Conservation (phyloP, 2,888 invertebrate species). For the Athetis lepigone region DNA sequence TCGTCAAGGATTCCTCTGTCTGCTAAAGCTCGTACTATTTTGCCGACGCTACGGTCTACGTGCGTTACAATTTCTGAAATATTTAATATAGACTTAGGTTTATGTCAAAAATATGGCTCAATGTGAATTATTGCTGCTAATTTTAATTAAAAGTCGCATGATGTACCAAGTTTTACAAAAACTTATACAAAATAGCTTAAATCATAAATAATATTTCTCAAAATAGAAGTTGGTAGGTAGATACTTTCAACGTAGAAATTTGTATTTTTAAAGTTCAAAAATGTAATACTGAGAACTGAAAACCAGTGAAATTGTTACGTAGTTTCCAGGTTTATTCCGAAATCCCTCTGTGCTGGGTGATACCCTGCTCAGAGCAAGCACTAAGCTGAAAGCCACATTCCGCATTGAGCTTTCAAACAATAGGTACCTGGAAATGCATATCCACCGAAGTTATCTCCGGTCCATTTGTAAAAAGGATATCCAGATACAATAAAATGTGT, state of each 20-base stretch:
- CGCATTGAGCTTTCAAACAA: slow-evolving; percentile 13
- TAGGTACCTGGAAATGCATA: slow-evolving; percentile 1
- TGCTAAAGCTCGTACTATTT: slow-evolving; percentile 93
- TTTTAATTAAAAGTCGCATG: no score
- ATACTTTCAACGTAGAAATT: not conserved
- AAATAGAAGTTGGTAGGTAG: not conserved
- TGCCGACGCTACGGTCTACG: slow-evolving; percentile 95
- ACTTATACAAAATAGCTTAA: not conserved
- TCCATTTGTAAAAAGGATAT: not conserved
- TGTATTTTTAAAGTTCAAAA: not conserved
- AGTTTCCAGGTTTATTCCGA: slow-evolving; percentile 13
- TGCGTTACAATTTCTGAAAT: slow-evolving; percentile 92
- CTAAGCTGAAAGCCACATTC: slow-evolving; percentile 34
- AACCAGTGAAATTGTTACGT: not conserved
- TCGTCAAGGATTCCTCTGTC: slow-evolving; percentile 93
- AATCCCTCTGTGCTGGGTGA: slow-evolving; percentile 17
- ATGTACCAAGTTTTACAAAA: no score
- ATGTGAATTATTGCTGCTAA: no score
- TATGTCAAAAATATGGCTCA: no score
- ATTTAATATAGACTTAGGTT: not conserved
- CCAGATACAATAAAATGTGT: not conserved
- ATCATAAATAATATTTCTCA: not conserved
- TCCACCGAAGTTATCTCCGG: not conserved
- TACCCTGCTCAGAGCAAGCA: not conserved
- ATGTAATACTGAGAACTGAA: slow-evolving; percentile 7